Conservation (phyloP, 2,797 vertebrate species). For the Takifugu ocellatus region DNA sequence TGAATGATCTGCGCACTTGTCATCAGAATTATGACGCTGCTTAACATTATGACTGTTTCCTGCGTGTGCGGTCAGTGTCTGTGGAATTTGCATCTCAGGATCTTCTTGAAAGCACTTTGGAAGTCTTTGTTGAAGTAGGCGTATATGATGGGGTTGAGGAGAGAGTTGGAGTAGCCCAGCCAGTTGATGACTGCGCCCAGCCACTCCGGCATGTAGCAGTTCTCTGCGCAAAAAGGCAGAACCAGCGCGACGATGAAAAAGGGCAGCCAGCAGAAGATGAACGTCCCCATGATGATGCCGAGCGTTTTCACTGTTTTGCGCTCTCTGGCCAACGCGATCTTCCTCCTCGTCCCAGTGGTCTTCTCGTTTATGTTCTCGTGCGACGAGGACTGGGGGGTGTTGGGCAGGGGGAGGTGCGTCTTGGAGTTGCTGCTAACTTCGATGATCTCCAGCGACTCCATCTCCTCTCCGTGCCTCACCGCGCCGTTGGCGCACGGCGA, state of each 20-base stretch:
- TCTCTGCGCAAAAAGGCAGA: constrained; percentile 88
- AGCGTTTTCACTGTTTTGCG: constrained; percentile 96
- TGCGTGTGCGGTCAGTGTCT: constrained; percentile 64
- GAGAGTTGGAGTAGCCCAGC: constrained; percentile 97
- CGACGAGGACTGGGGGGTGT: constrained; percentile 71
- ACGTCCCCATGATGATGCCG: constrained; percentile 98
- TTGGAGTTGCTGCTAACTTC: constrained; percentile 85
- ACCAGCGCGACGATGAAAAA: constrained; percentile 97
- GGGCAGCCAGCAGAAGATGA: constrained; percentile 97
- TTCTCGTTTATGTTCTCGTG: constrained; percentile 82
- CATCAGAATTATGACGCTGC: neutral
- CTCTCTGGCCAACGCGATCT: constrained; percentile 89
- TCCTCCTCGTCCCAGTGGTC: constrained; percentile 84
- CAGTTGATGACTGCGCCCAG: constrained; percentile 92
- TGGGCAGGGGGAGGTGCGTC: constrained; percentile 81
- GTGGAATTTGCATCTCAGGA: constrained; percentile 93
- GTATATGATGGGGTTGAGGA: constrained; percentile 96
- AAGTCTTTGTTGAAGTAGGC: constrained; percentile 99
- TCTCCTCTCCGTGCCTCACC: constrained; percentile 78
- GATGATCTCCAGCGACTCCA: constrained; percentile 85
- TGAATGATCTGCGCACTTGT: constrained; percentile 47
- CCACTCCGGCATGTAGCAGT: constrained; percentile 90
- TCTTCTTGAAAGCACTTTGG: constrained; percentile 98
- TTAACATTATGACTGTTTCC: neutral
- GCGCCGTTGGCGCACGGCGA: constrained; percentile 86